phyloP scores from a whole-genome alignment of 2,888 invertebrate genomes.

The Pristionchus entomophagus region DNA sequence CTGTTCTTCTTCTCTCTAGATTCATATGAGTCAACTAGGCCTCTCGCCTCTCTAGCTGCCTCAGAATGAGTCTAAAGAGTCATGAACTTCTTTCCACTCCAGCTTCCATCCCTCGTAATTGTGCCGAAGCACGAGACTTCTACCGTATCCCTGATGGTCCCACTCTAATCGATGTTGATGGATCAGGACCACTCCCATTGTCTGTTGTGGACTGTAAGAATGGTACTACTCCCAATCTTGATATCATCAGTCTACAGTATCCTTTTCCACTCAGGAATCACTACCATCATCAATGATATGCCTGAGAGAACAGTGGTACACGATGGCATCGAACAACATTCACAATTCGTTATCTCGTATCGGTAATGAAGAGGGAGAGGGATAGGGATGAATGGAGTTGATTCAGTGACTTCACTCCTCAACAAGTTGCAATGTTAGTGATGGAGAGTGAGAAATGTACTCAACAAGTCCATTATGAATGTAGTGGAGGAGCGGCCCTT shows the following conservation, averaged over 20 bases:
- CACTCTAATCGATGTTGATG: conserved; percentile 70
- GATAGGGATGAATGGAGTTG: background rate
- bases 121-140: conserved; percentile 66
- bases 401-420: conserved; percentile 52
- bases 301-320: conserved; percentile 57
- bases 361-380: background rate
- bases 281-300: conserved; percentile 68
- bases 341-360: conserved; percentile 59
- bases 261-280: conserved; percentile 50
- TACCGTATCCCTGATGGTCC: conserved; percentile 63
- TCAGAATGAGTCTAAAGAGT: conserved; percentile 35
- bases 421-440: conserved; percentile 38
- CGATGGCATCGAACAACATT: conserved; percentile 53
- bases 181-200: conserved; percentile 58
- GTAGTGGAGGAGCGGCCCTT: conserved; percentile 28
- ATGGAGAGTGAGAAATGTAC: conserved; percentile 36
- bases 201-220: conserved; percentile 61
- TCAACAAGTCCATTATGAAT: conserved; percentile 48
- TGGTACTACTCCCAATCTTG: no score
- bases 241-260: background rate
- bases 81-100: conserved; percentile 32
- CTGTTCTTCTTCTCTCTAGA: conserved; percentile 28
- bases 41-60: background rate
- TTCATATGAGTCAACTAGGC: conserved; percentile 16
- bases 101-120: conserved; percentile 66